Base-by-base conservation (phyloP, 2,888 invertebrate genomes). In the Thecophora atra region DNA sequence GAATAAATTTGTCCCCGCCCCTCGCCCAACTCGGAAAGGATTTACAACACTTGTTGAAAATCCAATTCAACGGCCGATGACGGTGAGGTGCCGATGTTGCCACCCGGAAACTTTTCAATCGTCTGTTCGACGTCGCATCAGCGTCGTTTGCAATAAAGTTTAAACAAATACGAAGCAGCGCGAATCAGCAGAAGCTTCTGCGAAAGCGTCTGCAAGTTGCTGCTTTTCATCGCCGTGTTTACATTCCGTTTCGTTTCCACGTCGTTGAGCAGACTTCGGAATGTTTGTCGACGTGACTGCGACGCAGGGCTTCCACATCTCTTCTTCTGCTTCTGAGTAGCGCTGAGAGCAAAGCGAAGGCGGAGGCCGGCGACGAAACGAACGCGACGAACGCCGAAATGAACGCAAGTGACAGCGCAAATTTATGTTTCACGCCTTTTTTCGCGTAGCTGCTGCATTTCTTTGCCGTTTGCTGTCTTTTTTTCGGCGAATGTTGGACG, bases 341-440 rank as follows among this genome's bases (percentile, higher is more conserved):
- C 19, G 30, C 42, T 15, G 15, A 15, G 15, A 15, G 8, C 30
- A 54, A 0, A 52, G 56, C 54, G 28, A 30, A 19, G 54, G 26
- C 52, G 7, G 51, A 26, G 5, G 6, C 42, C 15, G 11, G 15
- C 30, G 37, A 44, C 51, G 65, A 64, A 30, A 6, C 44, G 5
- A 58, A 5, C 26, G 2, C 58, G 11, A 28, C 13, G 58, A 58
- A 28, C 58, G 28, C 1, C 19, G 8, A 30, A 52, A 51, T 19
- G 42, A 58, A 58, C 37, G 58, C n/a, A 69, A 44, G 58, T 56
- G 68, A 24, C 68, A 58, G 37, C 17, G 47, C 19, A 47, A 69
- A 69, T 69, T 69, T 69, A 69, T 69, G 68, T 47, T 60, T 42
- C 44, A 69, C 68, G 68, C 68, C 68, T 69, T 58, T 58, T 54